Conservation (phyloP, 2,888 invertebrate genomes). For the Drosophila cognata region DNA sequence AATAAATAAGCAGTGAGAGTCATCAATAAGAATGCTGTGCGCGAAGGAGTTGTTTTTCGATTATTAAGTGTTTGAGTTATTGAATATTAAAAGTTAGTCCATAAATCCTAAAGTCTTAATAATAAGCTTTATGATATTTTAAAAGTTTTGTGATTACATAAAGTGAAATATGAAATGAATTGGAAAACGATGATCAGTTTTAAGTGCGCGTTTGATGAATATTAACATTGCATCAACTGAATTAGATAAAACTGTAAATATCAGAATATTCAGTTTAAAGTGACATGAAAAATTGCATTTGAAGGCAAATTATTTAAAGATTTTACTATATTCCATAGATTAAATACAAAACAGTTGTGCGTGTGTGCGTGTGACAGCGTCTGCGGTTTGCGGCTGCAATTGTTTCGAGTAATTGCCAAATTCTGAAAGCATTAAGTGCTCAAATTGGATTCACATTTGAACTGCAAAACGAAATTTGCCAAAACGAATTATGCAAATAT, state of each 20-base stretch:
- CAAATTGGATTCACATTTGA: slow-evolving; percentile 3
- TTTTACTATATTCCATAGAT: not conserved
- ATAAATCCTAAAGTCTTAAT: not conserved
- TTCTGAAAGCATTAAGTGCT: not conserved
- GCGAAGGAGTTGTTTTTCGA: slow-evolving; percentile 15
- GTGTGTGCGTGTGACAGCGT: too few species aligned
- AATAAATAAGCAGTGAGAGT: slow-evolving; percentile 41
- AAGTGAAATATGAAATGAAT: not conserved
- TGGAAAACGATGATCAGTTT: not conserved
- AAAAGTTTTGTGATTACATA: slow-evolving; percentile 17
- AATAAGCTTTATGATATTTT: not conserved
- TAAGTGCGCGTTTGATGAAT: not conserved
- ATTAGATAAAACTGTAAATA: not conserved
- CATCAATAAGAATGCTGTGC: slow-evolving; percentile 20
- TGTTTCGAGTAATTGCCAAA: not conserved
- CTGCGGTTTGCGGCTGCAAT: not conserved
- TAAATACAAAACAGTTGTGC: not conserved
- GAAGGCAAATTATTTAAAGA: slow-evolving; percentile 7
- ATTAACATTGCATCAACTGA: not conserved
- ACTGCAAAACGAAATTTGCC: not conserved
- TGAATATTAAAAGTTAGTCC: not conserved
- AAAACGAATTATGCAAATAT: slow-evolving; percentile 28
- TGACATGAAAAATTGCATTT: not conserved
- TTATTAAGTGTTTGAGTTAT: slow-evolving; percentile 25
- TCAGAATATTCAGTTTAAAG: not conserved